phyloP scores from a whole-genome alignment of 2,888 invertebrate species.

The Hirtodrosophila trivittata region DNA sequence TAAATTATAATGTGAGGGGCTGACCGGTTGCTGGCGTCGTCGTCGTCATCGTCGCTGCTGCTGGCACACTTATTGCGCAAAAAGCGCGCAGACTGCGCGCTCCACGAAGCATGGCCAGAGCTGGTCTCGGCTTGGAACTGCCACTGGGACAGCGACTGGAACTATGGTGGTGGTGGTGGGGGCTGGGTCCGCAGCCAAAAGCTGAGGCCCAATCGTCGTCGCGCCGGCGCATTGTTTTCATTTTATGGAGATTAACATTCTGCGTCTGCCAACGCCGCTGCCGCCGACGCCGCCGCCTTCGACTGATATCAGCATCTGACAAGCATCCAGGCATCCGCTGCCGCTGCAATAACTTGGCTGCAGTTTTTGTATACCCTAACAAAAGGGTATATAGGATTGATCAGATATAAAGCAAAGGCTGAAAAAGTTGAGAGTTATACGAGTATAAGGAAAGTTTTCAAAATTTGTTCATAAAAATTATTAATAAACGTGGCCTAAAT shows the following conservation, averaged over 20 bases:
- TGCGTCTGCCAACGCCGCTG: constrained; percentile 49
- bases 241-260: constrained; percentile 79
- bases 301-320: constrained; percentile 69
- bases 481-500: too few relatives aligned
- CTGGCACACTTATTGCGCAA: constrained; percentile 79
- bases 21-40: constrained; percentile 68
- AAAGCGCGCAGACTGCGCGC: constrained; percentile 61
- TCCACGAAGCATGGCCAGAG: constrained; percentile 73
- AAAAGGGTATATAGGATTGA: not conserved
- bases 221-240: constrained; percentile 78
- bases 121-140: constrained; percentile 41
- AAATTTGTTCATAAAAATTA: too few relatives aligned
- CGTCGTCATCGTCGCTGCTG: constrained; percentile 32
- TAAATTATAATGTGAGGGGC: constrained; percentile 72
- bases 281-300: constrained; percentile 28
- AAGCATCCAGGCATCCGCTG: constrained; percentile 70
- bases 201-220: constrained; percentile 47
- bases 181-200: not conserved
- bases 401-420: too few relatives aligned
- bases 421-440: too few relatives aligned
- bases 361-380: constrained; percentile 24
- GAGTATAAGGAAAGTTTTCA: too few relatives aligned
- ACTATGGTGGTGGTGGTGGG: not conserved
- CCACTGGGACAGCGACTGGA: constrained; percentile 39
- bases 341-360: constrained; percentile 58